Percentiles rank a stretch among this genome's conserved stretches.
These are phyloP conservation scores for Cheilosia vernalis DNA, from an alignment of 2,888 invertebrate genomes.

Conservation along the genomic window DNA sequence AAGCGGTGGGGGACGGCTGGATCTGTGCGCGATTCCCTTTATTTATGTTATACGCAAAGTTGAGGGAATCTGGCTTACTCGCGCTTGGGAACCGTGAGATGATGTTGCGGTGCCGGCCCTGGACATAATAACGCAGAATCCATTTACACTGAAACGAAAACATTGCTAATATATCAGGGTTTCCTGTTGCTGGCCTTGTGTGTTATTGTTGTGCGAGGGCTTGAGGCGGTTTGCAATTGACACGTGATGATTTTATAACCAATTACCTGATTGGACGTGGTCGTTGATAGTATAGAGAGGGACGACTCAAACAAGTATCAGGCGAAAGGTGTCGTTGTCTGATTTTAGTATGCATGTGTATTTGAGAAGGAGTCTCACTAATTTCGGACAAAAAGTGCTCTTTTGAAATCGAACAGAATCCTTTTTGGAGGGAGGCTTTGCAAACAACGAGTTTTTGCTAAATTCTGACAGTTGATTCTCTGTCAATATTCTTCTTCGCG, in stretches of 20 bases:
- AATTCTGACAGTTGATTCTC: no score
- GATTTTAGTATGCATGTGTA: no score
- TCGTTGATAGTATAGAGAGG: constrained; percentile 28
- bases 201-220: constrained; percentile 41
- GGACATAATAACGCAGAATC: constrained; percentile 65
- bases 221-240: constrained; percentile 72
- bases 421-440: no score
- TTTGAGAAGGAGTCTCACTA: no score
- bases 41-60: constrained; percentile 72
- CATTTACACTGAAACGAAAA: constrained; percentile 74
- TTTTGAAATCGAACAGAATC: no score
- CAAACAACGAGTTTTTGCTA: no score
- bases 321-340: background rate
- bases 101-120: constrained; percentile 29
- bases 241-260: constrained; percentile 76
- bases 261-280: constrained; percentile 75
- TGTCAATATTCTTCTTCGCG: no score
- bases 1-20: constrained; percentile 30
- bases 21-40: constrained; percentile 69
- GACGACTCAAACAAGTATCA: background rate
- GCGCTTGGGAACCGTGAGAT: constrained; percentile 47
- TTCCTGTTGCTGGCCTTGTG: constrained; percentile 54
- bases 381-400: no score
- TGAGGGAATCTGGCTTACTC: constrained; percentile 72
- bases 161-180: constrained; percentile 72